Conservation (phyloP, 1,140 invertebrate species). For the Drosophila lowei region DNA sequence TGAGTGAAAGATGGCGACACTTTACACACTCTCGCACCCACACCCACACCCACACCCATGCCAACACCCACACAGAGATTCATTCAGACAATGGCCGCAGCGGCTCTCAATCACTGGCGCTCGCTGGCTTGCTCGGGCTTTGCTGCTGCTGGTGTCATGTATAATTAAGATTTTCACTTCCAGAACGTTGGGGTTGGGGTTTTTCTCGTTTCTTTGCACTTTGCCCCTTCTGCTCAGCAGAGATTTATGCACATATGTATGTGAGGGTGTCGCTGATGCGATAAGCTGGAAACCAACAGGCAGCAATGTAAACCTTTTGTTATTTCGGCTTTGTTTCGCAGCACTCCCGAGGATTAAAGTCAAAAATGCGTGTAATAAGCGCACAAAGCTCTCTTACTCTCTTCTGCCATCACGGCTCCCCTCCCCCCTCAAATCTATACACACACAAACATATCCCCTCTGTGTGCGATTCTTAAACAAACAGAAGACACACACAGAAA, state of each 20-base stretch:
- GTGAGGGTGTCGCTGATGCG: slow-evolving; percentile 38
- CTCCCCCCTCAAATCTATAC: slow-evolving; percentile 25
- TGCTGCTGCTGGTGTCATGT: slow-evolving; percentile 69
- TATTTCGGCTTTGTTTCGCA: slow-evolving; percentile 76
- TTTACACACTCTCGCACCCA: slow-evolving; percentile 50
- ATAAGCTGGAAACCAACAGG: slow-evolving; percentile 77
- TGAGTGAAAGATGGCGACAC: slow-evolving; percentile 75
- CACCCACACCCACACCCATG: slow-evolving; percentile 11
- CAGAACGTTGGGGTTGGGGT: slow-evolving; percentile 42
- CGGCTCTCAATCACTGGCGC: slow-evolving; percentile 66
- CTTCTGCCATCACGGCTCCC: slow-evolving; percentile 18
- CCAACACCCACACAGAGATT: slow-evolving; percentile 24
- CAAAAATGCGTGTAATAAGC: slow-evolving; percentile 81
- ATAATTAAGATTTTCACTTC: slow-evolving; percentile 81
- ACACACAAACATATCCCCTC: slow-evolving; percentile 12
- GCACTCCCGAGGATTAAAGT: slow-evolving; percentile 79
- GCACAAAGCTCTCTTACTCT: slow-evolving; percentile 70
- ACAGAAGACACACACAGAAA: slow-evolving; percentile 42
- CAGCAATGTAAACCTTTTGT: slow-evolving; percentile 79
- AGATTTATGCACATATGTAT: slow-evolving; percentile 59
- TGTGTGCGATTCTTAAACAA: slow-evolving; percentile 40
- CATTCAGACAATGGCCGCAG: slow-evolving; percentile 51
- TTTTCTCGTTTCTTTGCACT: slow-evolving; percentile 24
- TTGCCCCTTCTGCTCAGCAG: slow-evolving; percentile 14
- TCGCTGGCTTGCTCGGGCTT: slow-evolving; percentile 28